These are phyloP conservation scores for Tachyglossus aculeatus DNA, from an alignment of 2,797 vertebrate species.

Conservation along the genomic window DNA sequence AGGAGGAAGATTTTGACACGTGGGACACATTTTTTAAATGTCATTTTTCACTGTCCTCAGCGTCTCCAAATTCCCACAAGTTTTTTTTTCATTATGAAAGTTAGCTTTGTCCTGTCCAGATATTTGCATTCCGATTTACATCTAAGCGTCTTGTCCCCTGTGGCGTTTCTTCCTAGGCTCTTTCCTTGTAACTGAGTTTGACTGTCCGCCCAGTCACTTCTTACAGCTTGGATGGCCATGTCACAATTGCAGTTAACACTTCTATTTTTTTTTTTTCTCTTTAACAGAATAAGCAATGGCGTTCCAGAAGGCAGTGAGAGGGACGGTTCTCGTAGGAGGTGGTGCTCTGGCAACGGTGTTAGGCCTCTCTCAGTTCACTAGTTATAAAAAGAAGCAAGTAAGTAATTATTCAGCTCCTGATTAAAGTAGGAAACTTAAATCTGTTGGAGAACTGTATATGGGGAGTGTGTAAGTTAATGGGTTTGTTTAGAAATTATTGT, in stretches of 20 bases:
- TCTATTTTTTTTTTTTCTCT: conserved; percentile 33
- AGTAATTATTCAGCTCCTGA: conserved; percentile 63
- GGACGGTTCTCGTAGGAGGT: conserved; percentile 84
- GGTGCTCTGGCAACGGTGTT: conserved; percentile 84
- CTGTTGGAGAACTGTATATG: conserved; percentile 38
- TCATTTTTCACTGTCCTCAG: conserved; percentile 19
- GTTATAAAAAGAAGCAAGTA: conserved; percentile 86
- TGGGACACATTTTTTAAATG: too few species aligned
- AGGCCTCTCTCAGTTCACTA: conserved; percentile 87
- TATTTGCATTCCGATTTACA: conserved; percentile 9
- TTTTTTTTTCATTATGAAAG: conserved; percentile 16
- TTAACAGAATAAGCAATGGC: conserved; percentile 84
- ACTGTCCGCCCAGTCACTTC: conserved; percentile 6
- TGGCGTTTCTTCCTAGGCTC: conserved; percentile 13
- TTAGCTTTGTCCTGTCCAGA: conserved; percentile 14
- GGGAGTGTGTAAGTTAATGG: conserved; percentile 15
- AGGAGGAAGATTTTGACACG: conserved; percentile 19
- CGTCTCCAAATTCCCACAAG: conserved; percentile 23
- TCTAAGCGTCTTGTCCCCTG: not conserved
- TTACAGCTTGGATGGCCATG: conserved; percentile 25
- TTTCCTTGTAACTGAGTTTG: conserved; percentile 33
- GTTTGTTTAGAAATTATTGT: conserved; percentile 22
- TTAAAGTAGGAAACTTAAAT: conserved; percentile 54
- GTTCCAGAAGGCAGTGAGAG: conserved; percentile 87
- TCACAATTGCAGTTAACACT: conserved; percentile 54